Evolutionary conservation across 2,797 vertebrate genomes (phyloP).

Genomic region (Sebastes iracundus): DNA sequence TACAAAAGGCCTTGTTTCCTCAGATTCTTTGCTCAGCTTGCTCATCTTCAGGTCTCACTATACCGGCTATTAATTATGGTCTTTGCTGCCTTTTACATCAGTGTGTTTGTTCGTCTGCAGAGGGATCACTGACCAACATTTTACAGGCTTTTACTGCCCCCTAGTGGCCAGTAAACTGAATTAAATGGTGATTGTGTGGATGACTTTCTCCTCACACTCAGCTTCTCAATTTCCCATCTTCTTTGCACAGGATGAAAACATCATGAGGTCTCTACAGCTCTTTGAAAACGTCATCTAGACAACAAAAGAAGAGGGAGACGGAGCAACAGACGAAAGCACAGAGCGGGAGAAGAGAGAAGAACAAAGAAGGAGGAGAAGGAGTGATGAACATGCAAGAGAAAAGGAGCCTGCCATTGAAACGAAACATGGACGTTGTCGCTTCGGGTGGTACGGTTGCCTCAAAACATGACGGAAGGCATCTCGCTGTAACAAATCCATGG

Average conservation of each 20-base stretch:
- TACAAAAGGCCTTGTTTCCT: not conserved
- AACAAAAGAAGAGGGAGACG: not conserved
- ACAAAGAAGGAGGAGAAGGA: slow-evolving; percentile 1
- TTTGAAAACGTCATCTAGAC: slow-evolving; percentile 97
- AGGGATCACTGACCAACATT: slow-evolving; percentile 1
- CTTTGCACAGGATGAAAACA: slow-evolving; percentile 93
- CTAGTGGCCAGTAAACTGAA: slow-evolving; percentile 57
- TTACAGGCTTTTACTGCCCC: slow-evolving; percentile 46
- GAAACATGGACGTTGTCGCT: slow-evolving; percentile 35
- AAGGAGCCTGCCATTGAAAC: not conserved
- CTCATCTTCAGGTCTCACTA: not conserved
- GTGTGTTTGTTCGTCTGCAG: slow-evolving; percentile 14
- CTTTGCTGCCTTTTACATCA: slow-evolving; percentile 14
- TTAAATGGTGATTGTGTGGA: slow-evolving; percentile 38
- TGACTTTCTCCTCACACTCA: slow-evolving; percentile 11
- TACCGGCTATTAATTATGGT: slow-evolving; percentile 36
- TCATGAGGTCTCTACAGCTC: slow-evolving; percentile 98
- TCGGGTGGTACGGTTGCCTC: slow-evolving; percentile 32
- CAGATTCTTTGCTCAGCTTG: not conserved
- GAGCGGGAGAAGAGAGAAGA: not conserved
- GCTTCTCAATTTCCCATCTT: slow-evolving; percentile 38
- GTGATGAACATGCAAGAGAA: slow-evolving; percentile 1
- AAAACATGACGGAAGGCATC: slow-evolving; percentile 38
- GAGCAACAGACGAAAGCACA: not conserved
- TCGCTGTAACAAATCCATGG: slow-evolving; percentile 37